Conservation (phyloP, 2,113 vertebrate genomes). For the Beaufortia kweichowensis region DNA sequence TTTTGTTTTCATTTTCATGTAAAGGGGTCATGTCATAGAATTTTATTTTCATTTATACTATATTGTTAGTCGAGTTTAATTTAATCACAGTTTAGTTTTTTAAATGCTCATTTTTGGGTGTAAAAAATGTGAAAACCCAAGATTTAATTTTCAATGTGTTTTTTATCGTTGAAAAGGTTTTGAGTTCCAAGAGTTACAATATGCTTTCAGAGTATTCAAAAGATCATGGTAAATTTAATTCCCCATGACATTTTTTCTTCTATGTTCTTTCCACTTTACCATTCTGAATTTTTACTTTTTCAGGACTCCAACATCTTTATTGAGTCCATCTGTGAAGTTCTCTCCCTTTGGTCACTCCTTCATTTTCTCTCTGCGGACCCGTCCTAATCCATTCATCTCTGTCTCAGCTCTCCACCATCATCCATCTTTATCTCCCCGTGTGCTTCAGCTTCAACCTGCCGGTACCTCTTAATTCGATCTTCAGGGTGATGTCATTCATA, state of each 20-base stretch:
- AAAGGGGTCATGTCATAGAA: too few species aligned
- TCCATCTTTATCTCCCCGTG: constrained; percentile 39
- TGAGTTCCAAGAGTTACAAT: not conserved
- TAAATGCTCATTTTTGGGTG: too few species aligned
- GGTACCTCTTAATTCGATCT: constrained; percentile 10
- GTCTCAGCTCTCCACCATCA: constrained; percentile 33
- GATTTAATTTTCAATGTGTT: too few species aligned
- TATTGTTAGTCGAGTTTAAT: too few species aligned
- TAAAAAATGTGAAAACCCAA: too few species aligned
- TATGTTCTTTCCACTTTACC: constrained; percentile 10
- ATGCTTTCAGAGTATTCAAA: not conserved
- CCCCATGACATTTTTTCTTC: not conserved
- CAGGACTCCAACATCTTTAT: constrained; percentile 42
- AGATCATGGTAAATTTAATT: too few species aligned
- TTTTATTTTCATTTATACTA: too few species aligned
- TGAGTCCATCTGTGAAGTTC: constrained; percentile 43
- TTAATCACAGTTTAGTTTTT: too few species aligned
- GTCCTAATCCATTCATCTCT: constrained; percentile 41
- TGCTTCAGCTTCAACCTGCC: constrained; percentile 6
- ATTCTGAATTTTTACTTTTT: constrained; percentile 51
- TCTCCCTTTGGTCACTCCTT: constrained; percentile 31
- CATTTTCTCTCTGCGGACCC: constrained; percentile 23
- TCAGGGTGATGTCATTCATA: not conserved
- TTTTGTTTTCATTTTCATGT: constrained; percentile 19
- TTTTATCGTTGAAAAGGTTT: too few species aligned